Percentiles rank a stretch among this genome's conserved stretches.
Evolutionary conservation across 2,113 vertebrate genomes (phyloP).

Genomic region (Tupaia chinensis): DNA sequence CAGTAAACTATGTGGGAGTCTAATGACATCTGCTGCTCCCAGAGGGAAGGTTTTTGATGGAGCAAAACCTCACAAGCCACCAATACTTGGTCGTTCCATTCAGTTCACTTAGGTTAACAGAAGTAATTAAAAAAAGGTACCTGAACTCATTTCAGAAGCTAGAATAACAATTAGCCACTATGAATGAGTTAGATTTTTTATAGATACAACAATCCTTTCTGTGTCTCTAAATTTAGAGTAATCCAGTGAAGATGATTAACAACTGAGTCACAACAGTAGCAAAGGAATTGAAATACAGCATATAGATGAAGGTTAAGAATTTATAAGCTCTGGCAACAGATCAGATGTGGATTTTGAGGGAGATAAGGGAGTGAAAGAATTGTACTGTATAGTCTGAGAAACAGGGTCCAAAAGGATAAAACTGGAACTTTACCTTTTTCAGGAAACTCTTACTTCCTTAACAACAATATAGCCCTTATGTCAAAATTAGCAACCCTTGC

Average conservation of each 20-base stretch:
- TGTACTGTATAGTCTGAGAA: not conserved
- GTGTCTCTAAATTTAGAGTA: slow-evolving; percentile 8
- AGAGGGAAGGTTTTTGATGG: not conserved
- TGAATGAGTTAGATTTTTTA: not conserved
- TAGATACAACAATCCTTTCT: not conserved
- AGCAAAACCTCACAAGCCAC: not conserved
- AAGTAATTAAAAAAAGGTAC: not conserved
- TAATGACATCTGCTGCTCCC: too few relatives aligned
- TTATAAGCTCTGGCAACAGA: not conserved
- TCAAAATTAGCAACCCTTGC: not conserved
- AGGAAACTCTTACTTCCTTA: not conserved
- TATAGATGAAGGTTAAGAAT: not conserved
- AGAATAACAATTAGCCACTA: not conserved
- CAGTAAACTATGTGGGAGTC: too few relatives aligned
- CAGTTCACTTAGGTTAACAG: not conserved
- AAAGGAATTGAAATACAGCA: slow-evolving; percentile 14
- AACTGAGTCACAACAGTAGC: not conserved
- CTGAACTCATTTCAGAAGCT: not conserved
- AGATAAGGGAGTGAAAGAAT: not conserved
- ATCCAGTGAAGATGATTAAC: slow-evolving; percentile 27
- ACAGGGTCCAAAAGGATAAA: not conserved
- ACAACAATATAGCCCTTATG: not conserved
- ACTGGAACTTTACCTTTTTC: not conserved
- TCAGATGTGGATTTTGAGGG: not conserved
- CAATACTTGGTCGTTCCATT: not conserved